Percentiles rank a stretch among this genome's conserved stretches.
phyloP scores from a whole-genome alignment of 2,888 invertebrate genomes.

The Ormyrus pomaceus region DNA sequence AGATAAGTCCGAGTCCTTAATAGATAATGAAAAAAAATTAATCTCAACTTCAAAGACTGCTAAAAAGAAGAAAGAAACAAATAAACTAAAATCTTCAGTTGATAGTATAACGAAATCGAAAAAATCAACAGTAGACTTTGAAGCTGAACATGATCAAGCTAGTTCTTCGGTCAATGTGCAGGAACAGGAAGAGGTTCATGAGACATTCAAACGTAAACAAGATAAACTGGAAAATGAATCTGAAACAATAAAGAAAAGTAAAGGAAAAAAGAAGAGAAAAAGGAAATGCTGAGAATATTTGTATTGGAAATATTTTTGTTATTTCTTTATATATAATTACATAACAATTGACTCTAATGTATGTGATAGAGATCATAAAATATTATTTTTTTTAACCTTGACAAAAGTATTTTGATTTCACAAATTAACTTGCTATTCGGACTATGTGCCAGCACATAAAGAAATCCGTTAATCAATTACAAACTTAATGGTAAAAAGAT shows the following conservation, averaged over 20 bases:
- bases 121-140: neutral
- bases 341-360: slow-evolving; percentile 12
- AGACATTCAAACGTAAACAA: no score
- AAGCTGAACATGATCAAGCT: slow-evolving; percentile 24
- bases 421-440: neutral
- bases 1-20: slow-evolving; percentile 9
- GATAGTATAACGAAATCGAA: no score
- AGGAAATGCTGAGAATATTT: slow-evolving; percentile 43
- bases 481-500: slow-evolving; percentile 1
- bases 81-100: neutral
- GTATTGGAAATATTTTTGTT: slow-evolving; percentile 25
- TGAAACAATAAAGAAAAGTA: neutral
- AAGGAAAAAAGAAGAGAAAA: slow-evolving; percentile 49
- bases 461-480: slow-evolving; percentile 5
- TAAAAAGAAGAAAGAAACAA: slow-evolving; percentile 2
- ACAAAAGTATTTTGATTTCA: neutral
- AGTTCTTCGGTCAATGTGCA: no score
- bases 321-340: slow-evolving; percentile 26
- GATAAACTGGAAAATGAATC: neutral
- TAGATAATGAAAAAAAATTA: no score
- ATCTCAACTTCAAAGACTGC: neutral
- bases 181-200: no score
- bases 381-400: slow-evolving; percentile 35
- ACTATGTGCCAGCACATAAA: slow-evolving; percentile 51
- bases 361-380: slow-evolving; percentile 16